These are phyloP conservation scores for Dermolepida albohirtum DNA, from an alignment of 2,888 invertebrate genomes.

Conservation along the genomic window DNA sequence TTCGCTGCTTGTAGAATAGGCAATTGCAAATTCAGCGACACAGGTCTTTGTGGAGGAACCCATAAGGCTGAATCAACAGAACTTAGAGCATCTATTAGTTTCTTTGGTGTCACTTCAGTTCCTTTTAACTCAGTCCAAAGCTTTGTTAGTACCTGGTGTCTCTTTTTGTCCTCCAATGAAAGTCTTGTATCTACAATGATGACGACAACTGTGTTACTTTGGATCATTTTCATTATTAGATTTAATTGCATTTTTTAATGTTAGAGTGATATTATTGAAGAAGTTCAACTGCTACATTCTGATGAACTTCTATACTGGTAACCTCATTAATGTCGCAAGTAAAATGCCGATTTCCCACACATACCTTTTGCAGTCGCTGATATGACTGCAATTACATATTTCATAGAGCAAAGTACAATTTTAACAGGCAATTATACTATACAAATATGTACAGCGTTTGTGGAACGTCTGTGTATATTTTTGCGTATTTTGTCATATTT, in stretches of 20 bases:
- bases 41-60: constrained; percentile 76
- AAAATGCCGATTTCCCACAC: too few relatives aligned
- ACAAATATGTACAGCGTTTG: too few relatives aligned
- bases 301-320: too few relatives aligned
- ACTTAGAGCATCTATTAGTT: constrained; percentile 72
- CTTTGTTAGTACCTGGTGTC: constrained; percentile 73
- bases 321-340: too few relatives aligned
- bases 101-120: constrained; percentile 73
- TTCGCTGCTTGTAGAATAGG: constrained; percentile 69
- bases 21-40: constrained; percentile 77
- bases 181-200: constrained; percentile 66
- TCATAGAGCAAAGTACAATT: too few relatives aligned
- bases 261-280: too few relatives aligned
- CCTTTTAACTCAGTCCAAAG: constrained; percentile 76
- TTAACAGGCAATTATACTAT: too few relatives aligned
- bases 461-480: too few relatives aligned
- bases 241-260: not conserved
- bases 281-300: too few relatives aligned
- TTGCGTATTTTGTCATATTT: too few relatives aligned
- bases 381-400: too few relatives aligned
- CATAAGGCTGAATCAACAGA: constrained; percentile 76
- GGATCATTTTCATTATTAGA: not conserved
- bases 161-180: constrained; percentile 72
- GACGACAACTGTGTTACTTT: constrained; percentile 29
- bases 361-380: too few relatives aligned